Percentiles rank a stretch among this genome's conserved stretches.
phyloP scores from a whole-genome alignment of 2,113 vertebrate genomes.

The Triplophysa tibetana region DNA sequence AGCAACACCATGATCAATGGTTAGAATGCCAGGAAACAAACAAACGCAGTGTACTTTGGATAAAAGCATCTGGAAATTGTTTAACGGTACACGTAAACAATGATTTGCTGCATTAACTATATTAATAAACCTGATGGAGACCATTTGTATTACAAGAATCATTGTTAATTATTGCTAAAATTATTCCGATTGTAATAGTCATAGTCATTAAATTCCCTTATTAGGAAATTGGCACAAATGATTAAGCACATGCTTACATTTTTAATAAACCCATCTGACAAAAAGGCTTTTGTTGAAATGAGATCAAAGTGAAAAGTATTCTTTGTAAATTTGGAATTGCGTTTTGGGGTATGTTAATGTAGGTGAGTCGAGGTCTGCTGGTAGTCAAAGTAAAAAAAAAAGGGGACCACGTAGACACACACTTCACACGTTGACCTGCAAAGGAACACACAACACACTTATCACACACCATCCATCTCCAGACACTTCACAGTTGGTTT shows the following conservation, averaged over 20 bases:
- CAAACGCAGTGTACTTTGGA: too few relatives aligned
- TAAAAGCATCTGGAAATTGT: not conserved
- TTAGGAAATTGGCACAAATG: not conserved
- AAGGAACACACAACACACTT: not conserved
- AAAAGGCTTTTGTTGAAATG: not conserved
- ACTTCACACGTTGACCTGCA: not conserved
- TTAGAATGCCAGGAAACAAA: too few relatives aligned
- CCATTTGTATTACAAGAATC: too few relatives aligned
- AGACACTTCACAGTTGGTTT: slow-evolving; percentile 9
- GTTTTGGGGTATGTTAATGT: slow-evolving; percentile 15
- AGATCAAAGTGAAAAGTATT: not conserved
- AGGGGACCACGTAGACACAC: not conserved
- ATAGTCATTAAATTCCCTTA: not conserved
- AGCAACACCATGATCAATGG: too few relatives aligned
- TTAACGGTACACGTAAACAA: not conserved
- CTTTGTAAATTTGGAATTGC: not conserved
- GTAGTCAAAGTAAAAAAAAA: not conserved
- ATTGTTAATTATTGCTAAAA: not conserved
- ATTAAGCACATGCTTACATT: not conserved
- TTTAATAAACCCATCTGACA: not conserved
- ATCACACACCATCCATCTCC: not conserved
- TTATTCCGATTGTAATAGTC: not conserved
- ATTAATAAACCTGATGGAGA: too few relatives aligned
- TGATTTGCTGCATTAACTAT: too few relatives aligned
- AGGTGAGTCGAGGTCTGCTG: slow-evolving; percentile 10